A percentile compares a stretch with the other conserved stretches of the same genome.
These are phyloP conservation scores for Saiga tatarica DNA, from an alignment of 2,113 vertebrate species.

Conservation along the genomic window DNA sequence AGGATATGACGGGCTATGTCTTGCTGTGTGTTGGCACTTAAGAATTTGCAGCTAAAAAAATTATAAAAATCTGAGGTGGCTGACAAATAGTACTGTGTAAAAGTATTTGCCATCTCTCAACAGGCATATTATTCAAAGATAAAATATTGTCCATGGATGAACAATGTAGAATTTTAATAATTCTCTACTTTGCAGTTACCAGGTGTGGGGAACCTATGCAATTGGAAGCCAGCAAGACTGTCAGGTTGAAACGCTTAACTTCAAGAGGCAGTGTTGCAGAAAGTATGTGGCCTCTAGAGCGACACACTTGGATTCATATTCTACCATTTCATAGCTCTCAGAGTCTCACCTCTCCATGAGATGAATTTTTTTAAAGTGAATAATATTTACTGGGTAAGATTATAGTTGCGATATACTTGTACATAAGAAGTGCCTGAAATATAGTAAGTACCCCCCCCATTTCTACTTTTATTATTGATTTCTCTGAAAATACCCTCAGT, in stretches of 20 bases:
- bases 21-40: neutral
- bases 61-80: neutral
- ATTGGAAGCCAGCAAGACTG: neutral
- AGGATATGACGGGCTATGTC: neutral
- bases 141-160: neutral
- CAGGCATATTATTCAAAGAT: neutral
- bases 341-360: neutral
- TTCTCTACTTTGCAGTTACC: neutral
- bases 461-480: conserved; percentile 9
- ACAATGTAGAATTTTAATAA: neutral
- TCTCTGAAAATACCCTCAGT: conserved; percentile 19
- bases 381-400: neutral
- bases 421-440: neutral
- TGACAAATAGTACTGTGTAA: neutral
- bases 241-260: neutral
- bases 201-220: neutral
- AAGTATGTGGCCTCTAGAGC: neutral
- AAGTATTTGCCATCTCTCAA: neutral
- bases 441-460: neutral
- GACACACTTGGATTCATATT: neutral
- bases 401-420: neutral
- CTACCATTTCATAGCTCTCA: neutral
- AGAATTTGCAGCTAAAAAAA: neutral
- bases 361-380: neutral
- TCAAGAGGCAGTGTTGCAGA: neutral